Conservation (phyloP, 2,888 invertebrate genomes). For the Drosophila nr. perissopoda region DNA sequence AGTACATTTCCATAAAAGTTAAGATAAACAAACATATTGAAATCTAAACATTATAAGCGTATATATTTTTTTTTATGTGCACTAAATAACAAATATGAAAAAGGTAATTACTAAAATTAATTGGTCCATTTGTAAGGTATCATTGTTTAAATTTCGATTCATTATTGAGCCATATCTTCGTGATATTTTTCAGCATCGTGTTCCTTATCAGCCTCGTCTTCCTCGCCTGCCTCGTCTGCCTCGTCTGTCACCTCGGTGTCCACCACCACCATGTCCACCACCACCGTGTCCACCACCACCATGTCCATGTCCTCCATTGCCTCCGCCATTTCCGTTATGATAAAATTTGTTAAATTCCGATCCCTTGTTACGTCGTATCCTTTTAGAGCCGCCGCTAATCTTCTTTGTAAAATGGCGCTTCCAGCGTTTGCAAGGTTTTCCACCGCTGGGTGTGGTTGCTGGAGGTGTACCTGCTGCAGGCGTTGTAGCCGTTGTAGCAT, state of each 20-base stretch:
- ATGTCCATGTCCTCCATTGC: background rate
- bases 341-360: background rate
- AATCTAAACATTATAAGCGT: background rate
- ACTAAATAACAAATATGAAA: background rate
- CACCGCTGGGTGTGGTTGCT: background rate
- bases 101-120: background rate
- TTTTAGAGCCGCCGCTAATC: background rate
- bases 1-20: background rate
- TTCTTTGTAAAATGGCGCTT: fast-evolving
- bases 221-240: too few species aligned
- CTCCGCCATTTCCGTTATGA: background rate
- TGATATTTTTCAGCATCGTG: background rate
- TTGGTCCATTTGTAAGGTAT: background rate
- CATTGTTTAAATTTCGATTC: background rate
- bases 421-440: fast-evolving
- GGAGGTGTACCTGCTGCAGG: background rate
- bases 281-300: too few species aligned
- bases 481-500: background rate
- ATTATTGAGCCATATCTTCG: background rate
- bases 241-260: background rate
- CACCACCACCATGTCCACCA: background rate
- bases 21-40: background rate
- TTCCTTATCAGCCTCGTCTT: background rate
- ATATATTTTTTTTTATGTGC: background rate
- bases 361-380: background rate